Base-by-base conservation (phyloP, 1,140 invertebrate genomes). In the Tetranychus urticae region DNA sequence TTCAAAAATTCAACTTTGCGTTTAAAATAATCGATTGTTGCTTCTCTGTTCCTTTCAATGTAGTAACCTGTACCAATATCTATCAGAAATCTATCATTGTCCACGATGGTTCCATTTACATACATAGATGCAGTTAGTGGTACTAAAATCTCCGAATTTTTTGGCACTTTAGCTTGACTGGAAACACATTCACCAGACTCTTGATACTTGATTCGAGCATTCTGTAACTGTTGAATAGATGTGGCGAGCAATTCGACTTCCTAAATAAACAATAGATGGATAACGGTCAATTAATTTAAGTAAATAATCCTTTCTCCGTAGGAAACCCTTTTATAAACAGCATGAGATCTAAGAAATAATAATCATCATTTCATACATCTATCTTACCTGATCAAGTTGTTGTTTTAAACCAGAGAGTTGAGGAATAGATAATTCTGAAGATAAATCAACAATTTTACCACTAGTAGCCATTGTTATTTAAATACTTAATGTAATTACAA, bases 1-100 rank as follows among this genome's bases (percentile, higher is more conserved):
- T 85, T 86, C 0, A 94, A 80, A 78, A 86, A 94, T 63, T 83
- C 79, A 0, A 88, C 82, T 78, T 88, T 89, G 62, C 88, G 78
- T 73, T 85, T 84, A 70, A 94, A 94, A 69, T 93, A 94, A 68
- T 91, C 83, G 71, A 87, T 86, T 0, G 85, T 86, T 64, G 81
- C 80, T 42, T 60, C 55, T 8, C 63, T 67, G 69, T 85, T 83
- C 77, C 90, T 88, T 72, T 91, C 82, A n/a, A 85, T 83, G 75
- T 85, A 94, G 72, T 94, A 96, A 65, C 89, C 88, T 61, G 90
- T 93, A 55, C 91, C 91, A 71, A 96, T 83, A 72, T 94, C 89
- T 62, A 94, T 83, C 12, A 93, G 74, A 34, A 93, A 86, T 71
- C 83, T 84, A 60, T 85, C 78, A 14, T 83, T 79, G 70, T 92